Percentiles rank a stretch among this genome's conserved stretches.
Evolutionary conservation across 2,888 invertebrate genomes (phyloP).

Genomic region (Sarcophaga variegata): DNA sequence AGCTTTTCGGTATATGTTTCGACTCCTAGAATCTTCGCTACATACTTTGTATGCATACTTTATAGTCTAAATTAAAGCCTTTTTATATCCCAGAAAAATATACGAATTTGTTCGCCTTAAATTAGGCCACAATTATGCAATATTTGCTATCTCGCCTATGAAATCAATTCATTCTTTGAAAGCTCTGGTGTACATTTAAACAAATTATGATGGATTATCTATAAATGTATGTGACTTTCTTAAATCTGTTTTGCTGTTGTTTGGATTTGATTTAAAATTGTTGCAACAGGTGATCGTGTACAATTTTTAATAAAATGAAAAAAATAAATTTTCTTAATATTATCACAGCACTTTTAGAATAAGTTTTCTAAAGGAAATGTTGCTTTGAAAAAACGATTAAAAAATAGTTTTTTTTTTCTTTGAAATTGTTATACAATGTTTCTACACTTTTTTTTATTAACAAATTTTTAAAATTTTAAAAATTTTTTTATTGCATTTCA

Average conservation of each 20-base stretch:
- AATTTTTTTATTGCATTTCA: slow-evolving; percentile 15
- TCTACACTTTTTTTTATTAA: too few relatives aligned
- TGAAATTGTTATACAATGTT: slow-evolving; percentile 6
- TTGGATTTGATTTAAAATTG: slow-evolving; percentile 15
- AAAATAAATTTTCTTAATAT: neutral
- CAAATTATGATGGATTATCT: neutral
- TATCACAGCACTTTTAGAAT: too few relatives aligned
- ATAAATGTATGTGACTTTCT: neutral
- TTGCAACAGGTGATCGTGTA: slow-evolving; percentile 54
- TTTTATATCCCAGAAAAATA: too few relatives aligned
- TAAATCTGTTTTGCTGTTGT: slow-evolving; percentile 8
- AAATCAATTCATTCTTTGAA: slow-evolving; percentile 16
- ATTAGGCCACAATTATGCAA: too few relatives aligned
- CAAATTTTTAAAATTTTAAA: slow-evolving; percentile 18
- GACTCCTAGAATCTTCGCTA: too few relatives aligned
- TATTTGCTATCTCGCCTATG: neutral
- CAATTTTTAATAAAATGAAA: slow-evolving; percentile 12
- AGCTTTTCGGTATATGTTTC: too few relatives aligned
- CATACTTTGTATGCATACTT: too few relatives aligned
- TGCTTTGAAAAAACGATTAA: too few relatives aligned
- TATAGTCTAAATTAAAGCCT: too few relatives aligned
- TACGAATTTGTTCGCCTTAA: too few relatives aligned
- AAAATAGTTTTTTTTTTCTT: slow-evolving; percentile 1
- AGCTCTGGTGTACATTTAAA: neutral
- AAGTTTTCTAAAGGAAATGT: too few relatives aligned